Evolutionary conservation across 2,113 vertebrate genomes (phyloP), one percentile per base, ranked within the genome.

Genomic region (Maccullochella peelii): DNA sequence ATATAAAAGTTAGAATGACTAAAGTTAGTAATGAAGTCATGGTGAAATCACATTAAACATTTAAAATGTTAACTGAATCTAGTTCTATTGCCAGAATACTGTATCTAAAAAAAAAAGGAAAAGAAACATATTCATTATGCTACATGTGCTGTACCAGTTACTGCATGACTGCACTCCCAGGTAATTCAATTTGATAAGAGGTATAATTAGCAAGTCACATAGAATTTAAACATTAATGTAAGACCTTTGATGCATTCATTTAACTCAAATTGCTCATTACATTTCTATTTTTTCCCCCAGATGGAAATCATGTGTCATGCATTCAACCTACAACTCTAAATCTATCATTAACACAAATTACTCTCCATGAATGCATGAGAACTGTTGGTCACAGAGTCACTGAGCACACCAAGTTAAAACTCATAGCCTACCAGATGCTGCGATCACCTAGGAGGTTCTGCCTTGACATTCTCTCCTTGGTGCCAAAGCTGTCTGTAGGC

Each of bases 381-480:
- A 23, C 52, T 55, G 50, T 44, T 44, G 27, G 7, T 47, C 38
- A 61, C 14, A 61, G 44, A 36, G 27, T 66, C 23, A 36, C 52
- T 54, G 8, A 25, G 8, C 30, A 72, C 20, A 67, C 82, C 1
- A 65, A 30, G 23, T 50, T 67, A 16, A 47, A 83, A 71, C 49
- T 66, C 36, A 79, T 2, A n/a, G 49, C 50, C 71, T 71, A 74
- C 36, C 77, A 86, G 38, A 71, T 42, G 30, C 15, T 58, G 38
- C 50, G n/a, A 33, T 79, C n/a, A 38, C 23, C 68, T 50, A 1
- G 25, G 25, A 42, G 44, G 15, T 55, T 54, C 16, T 50, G 71
- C 30, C 15, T 36, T 12, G n/a, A 76, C 14, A 52, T 57, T 72
- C 20, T 58, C n/a, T 63, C 67, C 44, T 57, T 38, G 30, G 5